Evolutionary conservation across 2,797 vertebrate genomes (phyloP), one percentile per base, ranked within the genome.

Genomic region (Cossypha caffra): DNA sequence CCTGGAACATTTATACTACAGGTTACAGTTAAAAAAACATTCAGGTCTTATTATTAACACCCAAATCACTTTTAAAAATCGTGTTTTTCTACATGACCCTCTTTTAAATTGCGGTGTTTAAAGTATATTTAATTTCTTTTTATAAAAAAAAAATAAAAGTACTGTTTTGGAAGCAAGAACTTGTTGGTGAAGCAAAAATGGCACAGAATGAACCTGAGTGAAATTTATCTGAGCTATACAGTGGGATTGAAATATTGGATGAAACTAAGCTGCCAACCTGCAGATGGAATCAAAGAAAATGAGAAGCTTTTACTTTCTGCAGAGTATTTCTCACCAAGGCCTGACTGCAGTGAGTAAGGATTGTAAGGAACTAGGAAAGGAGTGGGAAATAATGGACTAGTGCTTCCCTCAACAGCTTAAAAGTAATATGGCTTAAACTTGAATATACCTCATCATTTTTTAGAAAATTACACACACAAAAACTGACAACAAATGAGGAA

Each of bases 321-420:
- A 90, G 93, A 88, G 90, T 84, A 84, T 96, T 92, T 75, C 81
- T 95, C 96, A 95, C 83, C 55, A 82, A 79, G 77, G 59, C 67
- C 88, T 77, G 89, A 73, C 83, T 82, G 90, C 45, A n/a, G 57
- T n/a, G 86, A 55, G 54, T 50, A 59, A 69, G 92, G 80, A 76
- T 74, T 82, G 67, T 19, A 55, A 67, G 57, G 50, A 45, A 84
- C 58, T 24, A 28, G 73, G 58, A 69, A 58, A 86, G 58, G 37
- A 75, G 66, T 33, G 62, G 54, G 40, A 84, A 88, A 87, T 84
- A 85, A 92, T 82, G 73, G 80, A 29, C 51, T 35, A 29, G 63
- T 51, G 29, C 62, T 88, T 84, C 76, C 63, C 62, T 66, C 63
- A 80, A 31, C 72, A 83, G 68, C 52, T 74, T 74, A 55, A 79